A percentile compares a stretch with the other conserved stretches of the same genome.
These are phyloP conservation scores for Tetrapedia diversipes DNA, from an alignment of 2,888 invertebrate genomes.

Conservation along the genomic window DNA sequence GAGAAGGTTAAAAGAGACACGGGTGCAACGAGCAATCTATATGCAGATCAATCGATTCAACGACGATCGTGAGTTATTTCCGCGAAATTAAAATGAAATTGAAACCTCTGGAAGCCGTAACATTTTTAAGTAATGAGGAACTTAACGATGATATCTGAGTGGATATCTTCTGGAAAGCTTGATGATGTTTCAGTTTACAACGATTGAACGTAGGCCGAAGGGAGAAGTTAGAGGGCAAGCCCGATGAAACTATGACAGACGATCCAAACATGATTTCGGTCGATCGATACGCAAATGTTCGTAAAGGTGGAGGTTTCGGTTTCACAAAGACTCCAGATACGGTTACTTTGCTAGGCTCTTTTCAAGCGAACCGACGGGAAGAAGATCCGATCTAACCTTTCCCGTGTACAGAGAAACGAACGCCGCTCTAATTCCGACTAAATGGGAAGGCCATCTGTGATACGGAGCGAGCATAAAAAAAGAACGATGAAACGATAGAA, in stretches of 20 bases:
- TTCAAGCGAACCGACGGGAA: neutral
- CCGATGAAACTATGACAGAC: neutral
- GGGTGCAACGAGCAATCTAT: conserved; percentile 8
- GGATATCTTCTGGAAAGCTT: neutral
- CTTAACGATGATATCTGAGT: neutral
- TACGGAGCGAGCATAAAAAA: conserved; percentile 1
- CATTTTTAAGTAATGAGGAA: no score
- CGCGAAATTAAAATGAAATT: neutral
- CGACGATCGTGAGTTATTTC: neutral
- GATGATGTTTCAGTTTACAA: neutral
- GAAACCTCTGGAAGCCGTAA: no score
- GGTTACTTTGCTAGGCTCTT: neutral
- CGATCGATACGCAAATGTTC: conserved; percentile 28
- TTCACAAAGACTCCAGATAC: neutral
- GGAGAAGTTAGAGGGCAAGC: conserved; percentile 24
- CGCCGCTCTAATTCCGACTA: neutral
- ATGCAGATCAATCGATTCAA: neutral
- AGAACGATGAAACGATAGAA: conserved; percentile 34
- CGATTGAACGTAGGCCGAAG: conserved; percentile 6
- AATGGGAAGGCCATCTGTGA: neutral
- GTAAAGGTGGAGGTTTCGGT: conserved; percentile 24
- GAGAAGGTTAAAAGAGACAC: conserved; percentile 61
- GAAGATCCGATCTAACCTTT: neutral
- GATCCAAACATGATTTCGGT: conserved; percentile 3
- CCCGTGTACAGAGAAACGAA: neutral